These are phyloP conservation scores for Pteronotus mesoamericanus DNA, from an alignment of 2,797 vertebrate genomes.

Conservation along the genomic window DNA sequence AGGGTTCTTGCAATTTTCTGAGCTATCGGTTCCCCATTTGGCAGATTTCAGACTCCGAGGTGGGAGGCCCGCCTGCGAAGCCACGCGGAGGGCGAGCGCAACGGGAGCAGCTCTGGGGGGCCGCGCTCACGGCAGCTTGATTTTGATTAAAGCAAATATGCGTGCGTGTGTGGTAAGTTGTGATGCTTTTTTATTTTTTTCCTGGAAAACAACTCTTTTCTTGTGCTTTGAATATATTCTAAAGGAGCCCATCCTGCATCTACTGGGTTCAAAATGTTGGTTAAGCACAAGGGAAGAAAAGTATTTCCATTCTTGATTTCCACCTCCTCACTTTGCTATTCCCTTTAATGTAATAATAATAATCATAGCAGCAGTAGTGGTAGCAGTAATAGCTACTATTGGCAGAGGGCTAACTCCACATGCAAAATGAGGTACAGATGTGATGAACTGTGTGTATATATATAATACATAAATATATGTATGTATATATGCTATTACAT, in stretches of 20 bases:
- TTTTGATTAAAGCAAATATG: not conserved
- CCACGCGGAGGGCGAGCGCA: not conserved
- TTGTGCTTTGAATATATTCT: not conserved
- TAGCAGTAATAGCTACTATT: not conserved
- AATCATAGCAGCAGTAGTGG: accelerated
- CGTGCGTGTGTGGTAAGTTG: not conserved
- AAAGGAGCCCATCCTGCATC: not conserved
- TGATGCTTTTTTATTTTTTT: not conserved
- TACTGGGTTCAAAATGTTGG: not conserved
- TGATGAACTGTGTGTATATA: not conserved
- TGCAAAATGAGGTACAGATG: not conserved
- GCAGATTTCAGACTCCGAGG: not conserved
- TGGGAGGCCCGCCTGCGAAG: not conserved
- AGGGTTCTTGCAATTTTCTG: not conserved
- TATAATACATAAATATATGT: not conserved
- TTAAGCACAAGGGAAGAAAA: not conserved
- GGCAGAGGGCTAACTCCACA: not conserved
- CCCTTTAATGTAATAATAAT: not conserved
- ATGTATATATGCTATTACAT: not conserved
- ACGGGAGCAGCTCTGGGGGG: not conserved
- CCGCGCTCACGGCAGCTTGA: not conserved
- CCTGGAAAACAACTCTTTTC: not conserved
- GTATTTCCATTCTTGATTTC: not conserved
- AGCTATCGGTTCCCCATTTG: not conserved
- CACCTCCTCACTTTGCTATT: not conserved